These are phyloP conservation scores for Drosophila vallismaia DNA, from an alignment of 2,888 invertebrate genomes.

Conservation along the genomic window DNA sequence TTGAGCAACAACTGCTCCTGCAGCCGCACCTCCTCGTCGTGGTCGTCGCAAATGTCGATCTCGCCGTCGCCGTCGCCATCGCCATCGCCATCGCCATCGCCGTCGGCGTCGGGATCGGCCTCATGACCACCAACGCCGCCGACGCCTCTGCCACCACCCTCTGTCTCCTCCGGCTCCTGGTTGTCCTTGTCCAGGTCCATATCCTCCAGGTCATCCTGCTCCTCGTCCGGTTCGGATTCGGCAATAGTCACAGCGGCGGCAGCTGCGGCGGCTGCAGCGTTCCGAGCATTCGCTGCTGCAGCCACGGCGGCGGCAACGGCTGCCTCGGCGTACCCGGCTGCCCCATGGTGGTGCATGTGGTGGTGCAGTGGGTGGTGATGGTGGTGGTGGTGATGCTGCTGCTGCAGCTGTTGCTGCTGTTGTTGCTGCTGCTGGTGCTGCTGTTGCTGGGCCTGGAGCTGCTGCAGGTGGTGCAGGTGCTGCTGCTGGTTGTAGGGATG, in stretches of 20 bases:
- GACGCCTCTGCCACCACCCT: no score
- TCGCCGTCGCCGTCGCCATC: slow-evolving; percentile 66
- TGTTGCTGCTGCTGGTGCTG: slow-evolving; percentile 50
- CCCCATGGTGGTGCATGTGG: slow-evolving; percentile 63
- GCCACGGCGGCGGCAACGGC: slow-evolving; percentile 67
- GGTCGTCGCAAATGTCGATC: slow-evolving; percentile 80
- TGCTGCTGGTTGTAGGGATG: slow-evolving; percentile 81
- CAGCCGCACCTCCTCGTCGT: slow-evolving; percentile 64
- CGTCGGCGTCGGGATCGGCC: slow-evolving; percentile 44
- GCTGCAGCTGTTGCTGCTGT: slow-evolving; percentile 58
- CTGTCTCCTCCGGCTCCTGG: slow-evolving; percentile 42
- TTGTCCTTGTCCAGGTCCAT: slow-evolving; percentile 51
- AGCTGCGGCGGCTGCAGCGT: slow-evolving; percentile 62
- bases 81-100: slow-evolving; percentile 36
- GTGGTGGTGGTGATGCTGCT: slow-evolving; percentile 56
- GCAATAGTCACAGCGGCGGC: slow-evolving; percentile 58
- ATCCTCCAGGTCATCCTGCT: slow-evolving; percentile 57
- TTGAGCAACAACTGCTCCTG: slow-evolving; percentile 69
- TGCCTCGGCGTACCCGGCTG: slow-evolving; percentile 66
- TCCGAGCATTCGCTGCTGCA: slow-evolving; percentile 64
- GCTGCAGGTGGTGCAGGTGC: slow-evolving; percentile 78
- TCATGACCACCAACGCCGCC: slow-evolving; percentile 45
- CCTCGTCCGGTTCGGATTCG: slow-evolving; percentile 60
- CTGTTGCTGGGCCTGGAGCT: slow-evolving; percentile 68
- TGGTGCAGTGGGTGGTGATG: slow-evolving; percentile 23